phyloP scores from a whole-genome alignment of 2,888 invertebrate species.

The Cantharis nigra region DNA sequence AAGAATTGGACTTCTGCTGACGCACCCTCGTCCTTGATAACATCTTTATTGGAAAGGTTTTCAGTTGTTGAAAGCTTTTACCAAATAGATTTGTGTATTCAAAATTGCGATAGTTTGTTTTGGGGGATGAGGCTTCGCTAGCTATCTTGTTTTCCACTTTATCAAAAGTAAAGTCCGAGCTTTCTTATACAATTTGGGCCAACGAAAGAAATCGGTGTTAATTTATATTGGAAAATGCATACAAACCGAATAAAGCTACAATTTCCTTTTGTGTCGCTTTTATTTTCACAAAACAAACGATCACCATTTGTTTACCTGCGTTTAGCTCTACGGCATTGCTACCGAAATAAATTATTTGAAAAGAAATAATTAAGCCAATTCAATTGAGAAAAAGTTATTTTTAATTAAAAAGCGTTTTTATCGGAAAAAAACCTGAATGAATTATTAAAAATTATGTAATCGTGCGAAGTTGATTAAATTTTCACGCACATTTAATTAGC shows the following conservation, averaged over 20 bases:
- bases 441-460: constrained; percentile 19
- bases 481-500: constrained; percentile 25
- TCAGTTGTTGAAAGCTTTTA: not conserved
- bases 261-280: not conserved
- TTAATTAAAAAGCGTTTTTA: not conserved
- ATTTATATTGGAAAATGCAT: not conserved
- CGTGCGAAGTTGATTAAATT: constrained; percentile 9
- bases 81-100: not conserved
- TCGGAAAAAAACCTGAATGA: not conserved
- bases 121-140: not conserved
- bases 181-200: not conserved
- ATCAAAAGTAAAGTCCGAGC: not conserved
- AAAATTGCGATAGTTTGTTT: not conserved
- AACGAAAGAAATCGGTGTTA: not conserved
- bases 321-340: not conserved
- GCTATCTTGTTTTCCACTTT: not conserved
- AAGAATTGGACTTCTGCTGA: not conserved
- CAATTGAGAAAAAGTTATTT: not conserved
- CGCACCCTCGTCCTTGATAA: not conserved
- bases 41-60: not conserved
- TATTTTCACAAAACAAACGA: not conserved
- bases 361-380: not conserved
- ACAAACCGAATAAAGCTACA: not conserved
- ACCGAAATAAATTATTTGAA: not conserved
- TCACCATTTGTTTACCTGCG: not conserved